These are phyloP conservation scores for Otolemur crassicaudatus DNA, from an alignment of 2,797 vertebrate species.

Conservation along the genomic window DNA sequence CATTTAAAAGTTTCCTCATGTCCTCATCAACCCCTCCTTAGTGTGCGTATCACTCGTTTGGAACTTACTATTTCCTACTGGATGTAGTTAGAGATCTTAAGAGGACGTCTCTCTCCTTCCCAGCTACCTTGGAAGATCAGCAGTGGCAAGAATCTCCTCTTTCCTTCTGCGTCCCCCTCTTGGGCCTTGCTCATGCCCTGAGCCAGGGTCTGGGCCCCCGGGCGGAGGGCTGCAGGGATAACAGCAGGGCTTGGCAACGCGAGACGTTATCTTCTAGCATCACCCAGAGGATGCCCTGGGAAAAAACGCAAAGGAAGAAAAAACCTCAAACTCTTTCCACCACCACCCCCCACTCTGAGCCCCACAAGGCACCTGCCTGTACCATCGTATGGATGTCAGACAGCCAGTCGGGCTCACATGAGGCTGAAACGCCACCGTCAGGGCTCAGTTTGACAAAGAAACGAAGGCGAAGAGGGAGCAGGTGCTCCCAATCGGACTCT, in stretches of 20 bases:
- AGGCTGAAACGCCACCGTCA: not conserved
- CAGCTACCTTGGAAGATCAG: constrained; percentile 5
- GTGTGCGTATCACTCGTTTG: fast-evolving
- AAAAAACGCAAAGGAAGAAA: constrained; percentile 49
- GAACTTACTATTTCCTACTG: constrained; percentile 53
- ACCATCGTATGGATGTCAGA: not conserved
- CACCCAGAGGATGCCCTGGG: constrained; percentile 76
- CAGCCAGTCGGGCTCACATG: not conserved
- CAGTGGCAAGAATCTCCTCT: not conserved
- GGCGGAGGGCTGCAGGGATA: not conserved
- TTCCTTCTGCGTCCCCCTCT: not conserved
- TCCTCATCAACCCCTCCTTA: constrained; percentile 11
- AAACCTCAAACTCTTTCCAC: not conserved
- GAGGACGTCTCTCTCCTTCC: not conserved
- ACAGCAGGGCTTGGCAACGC: not conserved
- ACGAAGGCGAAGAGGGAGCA: not conserved
- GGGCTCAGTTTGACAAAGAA: not conserved
- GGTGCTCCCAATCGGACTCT: not conserved
- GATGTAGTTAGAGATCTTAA: constrained; percentile 45
- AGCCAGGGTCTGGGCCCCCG: not conserved
- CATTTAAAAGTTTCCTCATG: constrained; percentile 53
- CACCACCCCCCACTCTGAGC: not conserved
- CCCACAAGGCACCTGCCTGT: not conserved
- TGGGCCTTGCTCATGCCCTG: not conserved
- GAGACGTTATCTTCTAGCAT: constrained; percentile 78